Conservation (phyloP, 2,888 invertebrate species). For the Tortricodes alternella region DNA sequence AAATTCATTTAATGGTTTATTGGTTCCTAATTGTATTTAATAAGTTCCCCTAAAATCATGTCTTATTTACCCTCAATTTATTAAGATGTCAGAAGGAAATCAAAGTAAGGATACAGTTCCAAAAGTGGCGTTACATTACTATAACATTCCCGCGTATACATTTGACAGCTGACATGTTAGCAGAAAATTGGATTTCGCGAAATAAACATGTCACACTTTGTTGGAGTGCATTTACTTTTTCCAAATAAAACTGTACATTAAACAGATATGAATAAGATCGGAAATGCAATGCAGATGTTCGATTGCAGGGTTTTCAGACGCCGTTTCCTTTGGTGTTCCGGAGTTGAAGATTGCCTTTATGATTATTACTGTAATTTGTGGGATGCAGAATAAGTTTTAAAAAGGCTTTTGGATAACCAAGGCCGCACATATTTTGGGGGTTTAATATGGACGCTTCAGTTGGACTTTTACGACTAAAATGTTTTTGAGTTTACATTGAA, state of each 20-base stretch:
- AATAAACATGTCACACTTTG: constrained; percentile 41
- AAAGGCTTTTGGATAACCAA: neutral
- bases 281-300: neutral
- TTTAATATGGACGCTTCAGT: no score
- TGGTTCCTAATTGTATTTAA: no score
- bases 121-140: constrained; percentile 9
- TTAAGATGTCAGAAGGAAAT: constrained; percentile 13
- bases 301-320: neutral
- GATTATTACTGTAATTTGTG: constrained; percentile 4
- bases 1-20: no score
- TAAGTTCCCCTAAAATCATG: neutral
- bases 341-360: constrained; percentile 7
- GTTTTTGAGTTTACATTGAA: no score
- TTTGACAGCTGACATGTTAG: constrained; percentile 61
- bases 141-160: constrained; percentile 49
- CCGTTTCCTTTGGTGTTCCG: neutral
- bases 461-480: no score
- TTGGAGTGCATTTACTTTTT: constrained; percentile 10
- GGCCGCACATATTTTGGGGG: neutral
- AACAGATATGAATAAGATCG: neutral
- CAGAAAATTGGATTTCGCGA: constrained; percentile 50
- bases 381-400: neutral
- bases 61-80: constrained; percentile 12
- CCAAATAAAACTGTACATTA: constrained; percentile 1
- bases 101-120: constrained; percentile 1